Evolutionary conservation across 2,888 invertebrate genomes (phyloP), one percentile per base, ranked within the genome.

Genomic region (Himalopsyche tibetana): DNA sequence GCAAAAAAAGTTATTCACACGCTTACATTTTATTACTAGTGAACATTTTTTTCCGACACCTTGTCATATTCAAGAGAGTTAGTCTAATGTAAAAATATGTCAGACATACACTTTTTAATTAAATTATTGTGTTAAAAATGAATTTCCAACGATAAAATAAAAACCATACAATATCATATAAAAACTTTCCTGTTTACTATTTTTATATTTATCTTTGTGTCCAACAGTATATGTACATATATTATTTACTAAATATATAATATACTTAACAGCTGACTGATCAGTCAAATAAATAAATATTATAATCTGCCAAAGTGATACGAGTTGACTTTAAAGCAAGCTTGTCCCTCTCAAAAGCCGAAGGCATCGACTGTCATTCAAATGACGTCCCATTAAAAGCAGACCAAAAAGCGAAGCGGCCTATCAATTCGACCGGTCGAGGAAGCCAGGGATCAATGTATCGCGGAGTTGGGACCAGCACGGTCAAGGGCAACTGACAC

Each of bases 351-450:
- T 15, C 38, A 36, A 74, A 74, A 74, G 74, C 74, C 74, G 74
- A 74, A 74, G 74, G 74, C 74, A 74, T 74, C 74, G 36, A 74
- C 74, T 74, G 74, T 74, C 74, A 74, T 28, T 74, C 36, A 74
- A 74, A 74, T 74, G 74, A 74, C 74, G 74, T 74, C 74, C 74
- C 74, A 74, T 74, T 74, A 74, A 74, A 74, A 74, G 19, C 74
- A 36, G 74, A 74, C 74, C 74, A 74, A 74, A 74, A 38, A 74
- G 36, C 36, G 36, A 36, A 74, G 74, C 19, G 38, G 38, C 74
- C 63, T n/a, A 63, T 63, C 28, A 28, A 63, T 63, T 63, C 63
- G 63, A 28, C n/a, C 8, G n/a, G 63, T 63, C 28, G 28, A 74
- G 74, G 74, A 74, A 36, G 36, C 74, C 11, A 15, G 74, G 38